phyloP scores from a whole-genome alignment of 2,113 vertebrate genomes.

The Otus sunia region DNA sequence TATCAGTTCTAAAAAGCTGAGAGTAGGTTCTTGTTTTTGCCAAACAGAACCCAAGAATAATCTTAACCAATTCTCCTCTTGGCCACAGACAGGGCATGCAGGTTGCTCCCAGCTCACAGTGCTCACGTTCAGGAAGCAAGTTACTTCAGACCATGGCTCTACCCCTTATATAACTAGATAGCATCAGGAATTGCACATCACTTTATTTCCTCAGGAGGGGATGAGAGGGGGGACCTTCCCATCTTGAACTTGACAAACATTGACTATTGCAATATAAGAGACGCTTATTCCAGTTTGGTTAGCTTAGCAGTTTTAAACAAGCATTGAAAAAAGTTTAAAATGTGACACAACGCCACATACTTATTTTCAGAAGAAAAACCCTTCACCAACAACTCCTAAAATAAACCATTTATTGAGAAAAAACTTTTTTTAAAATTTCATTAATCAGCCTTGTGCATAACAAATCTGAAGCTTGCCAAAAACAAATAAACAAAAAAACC shows the following conservation, averaged over 20 bases:
- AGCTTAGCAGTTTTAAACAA: background rate
- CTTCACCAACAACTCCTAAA: slow-evolving; percentile 74
- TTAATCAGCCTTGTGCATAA: slow-evolving; percentile 75
- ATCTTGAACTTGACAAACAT: background rate
- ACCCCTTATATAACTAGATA: background rate
- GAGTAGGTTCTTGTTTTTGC: background rate
- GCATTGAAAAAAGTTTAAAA: background rate
- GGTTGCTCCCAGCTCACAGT: background rate
- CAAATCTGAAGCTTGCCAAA: slow-evolving; percentile 76
- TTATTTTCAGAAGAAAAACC: background rate
- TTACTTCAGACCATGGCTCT: background rate
- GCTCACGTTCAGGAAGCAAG: background rate
- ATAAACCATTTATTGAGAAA: slow-evolving; percentile 89
- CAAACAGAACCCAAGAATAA: background rate
- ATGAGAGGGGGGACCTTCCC: background rate
- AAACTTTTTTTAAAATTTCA: slow-evolving; percentile 69
- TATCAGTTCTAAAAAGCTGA: background rate
- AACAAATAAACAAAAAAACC: slow-evolving; percentile 63
- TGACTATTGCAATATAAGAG: background rate
- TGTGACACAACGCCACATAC: background rate
- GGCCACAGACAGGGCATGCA: background rate
- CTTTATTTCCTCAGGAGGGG: background rate
- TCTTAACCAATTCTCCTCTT: background rate
- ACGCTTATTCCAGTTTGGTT: background rate
- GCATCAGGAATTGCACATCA: background rate